Conservation (phyloP, 1,140 invertebrate genomes). For the Gonioctena quinquepunctata region DNA sequence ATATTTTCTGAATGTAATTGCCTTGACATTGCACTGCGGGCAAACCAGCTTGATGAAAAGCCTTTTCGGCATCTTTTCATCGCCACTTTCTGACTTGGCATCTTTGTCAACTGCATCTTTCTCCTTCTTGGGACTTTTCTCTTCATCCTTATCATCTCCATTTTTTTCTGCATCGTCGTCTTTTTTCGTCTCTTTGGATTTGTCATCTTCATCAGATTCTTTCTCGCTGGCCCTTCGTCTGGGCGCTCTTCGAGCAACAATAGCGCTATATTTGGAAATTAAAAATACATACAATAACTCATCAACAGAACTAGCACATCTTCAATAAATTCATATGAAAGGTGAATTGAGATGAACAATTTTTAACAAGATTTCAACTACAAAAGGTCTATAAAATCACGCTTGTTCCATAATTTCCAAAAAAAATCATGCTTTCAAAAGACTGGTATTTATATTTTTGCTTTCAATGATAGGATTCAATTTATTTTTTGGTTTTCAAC, state of each 20-base stretch:
- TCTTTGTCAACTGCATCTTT: constrained; percentile 34
- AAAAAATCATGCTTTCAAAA: no score
- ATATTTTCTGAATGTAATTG: constrained; percentile 74
- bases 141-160: constrained; percentile 42
- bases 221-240: constrained; percentile 26
- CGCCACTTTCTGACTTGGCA: constrained; percentile 22
- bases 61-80: constrained; percentile 54
- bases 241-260: constrained; percentile 24
- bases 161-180: constrained; percentile 55
- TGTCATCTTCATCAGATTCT: constrained; percentile 27
- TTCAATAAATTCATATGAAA: no score
- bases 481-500: no score
- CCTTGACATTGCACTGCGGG: constrained; percentile 73
- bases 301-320: no score
- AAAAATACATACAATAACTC: no score
- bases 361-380: no score
- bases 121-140: constrained; percentile 25
- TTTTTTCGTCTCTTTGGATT: constrained; percentile 50
- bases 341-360: no score
- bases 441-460: no score
- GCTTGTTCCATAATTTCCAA: no score
- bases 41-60: constrained; percentile 73
- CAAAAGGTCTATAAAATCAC: no score
- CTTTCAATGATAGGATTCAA: no score
- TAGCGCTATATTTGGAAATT: constrained; percentile 36